Conservation (phyloP, 2,888 invertebrate species). For the Girardia tigrina region DNA sequence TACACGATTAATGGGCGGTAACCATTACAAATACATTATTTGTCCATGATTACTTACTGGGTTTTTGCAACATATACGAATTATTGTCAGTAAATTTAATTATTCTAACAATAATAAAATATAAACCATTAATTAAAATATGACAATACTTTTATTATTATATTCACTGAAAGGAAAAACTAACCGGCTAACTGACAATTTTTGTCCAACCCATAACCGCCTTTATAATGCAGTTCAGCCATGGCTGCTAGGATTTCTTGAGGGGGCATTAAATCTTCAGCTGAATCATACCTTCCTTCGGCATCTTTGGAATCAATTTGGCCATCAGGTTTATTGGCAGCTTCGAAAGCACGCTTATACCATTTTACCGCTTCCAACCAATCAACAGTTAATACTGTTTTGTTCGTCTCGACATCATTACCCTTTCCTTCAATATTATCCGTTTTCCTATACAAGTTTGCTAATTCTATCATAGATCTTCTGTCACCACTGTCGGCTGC, state of each 20-base stretch:
- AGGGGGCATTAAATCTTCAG: not conserved
- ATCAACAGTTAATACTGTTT: not conserved
- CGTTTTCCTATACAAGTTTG: not conserved
- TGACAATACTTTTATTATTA: too few species aligned
- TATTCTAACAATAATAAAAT: too few species aligned
- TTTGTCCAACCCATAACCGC: not conserved
- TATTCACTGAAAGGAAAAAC: too few species aligned
- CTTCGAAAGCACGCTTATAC: not conserved
- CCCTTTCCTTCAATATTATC: not conserved
- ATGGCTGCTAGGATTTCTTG: not conserved
- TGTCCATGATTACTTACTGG: too few species aligned
- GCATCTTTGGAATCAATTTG: not conserved
- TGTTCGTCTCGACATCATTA: not conserved
- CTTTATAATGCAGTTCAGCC: not conserved
- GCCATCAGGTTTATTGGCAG: not conserved
- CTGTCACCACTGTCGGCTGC: constrained; percentile 29
- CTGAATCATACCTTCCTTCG: not conserved
- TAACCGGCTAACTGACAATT: not conserved
- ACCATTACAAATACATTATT: too few species aligned
- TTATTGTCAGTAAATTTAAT: too few species aligned
- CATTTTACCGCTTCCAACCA: not conserved
- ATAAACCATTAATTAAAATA: too few species aligned
- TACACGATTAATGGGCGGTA: too few species aligned
- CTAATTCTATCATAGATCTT: constrained; percentile 27
- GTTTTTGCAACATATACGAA: too few species aligned